Conservation (phyloP, 1,140 invertebrate genomes). For the Manduca sexta region DNA sequence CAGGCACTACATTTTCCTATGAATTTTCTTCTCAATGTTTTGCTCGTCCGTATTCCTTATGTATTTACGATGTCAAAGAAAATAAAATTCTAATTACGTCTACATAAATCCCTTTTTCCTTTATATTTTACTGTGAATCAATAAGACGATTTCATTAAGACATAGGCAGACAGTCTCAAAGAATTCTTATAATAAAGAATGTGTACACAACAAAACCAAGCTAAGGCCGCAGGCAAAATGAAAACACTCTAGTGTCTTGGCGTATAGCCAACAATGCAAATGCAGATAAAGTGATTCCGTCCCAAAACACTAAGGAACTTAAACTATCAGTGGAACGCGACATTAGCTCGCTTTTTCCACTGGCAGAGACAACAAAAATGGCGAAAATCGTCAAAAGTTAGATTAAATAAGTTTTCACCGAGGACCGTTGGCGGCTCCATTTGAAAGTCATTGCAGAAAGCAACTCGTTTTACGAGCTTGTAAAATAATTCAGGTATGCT, state of each 20-base stretch:
- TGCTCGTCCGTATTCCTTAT: too few relatives aligned
- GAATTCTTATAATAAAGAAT: not conserved
- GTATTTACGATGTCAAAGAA: too few relatives aligned
- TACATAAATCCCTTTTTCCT: too few relatives aligned
- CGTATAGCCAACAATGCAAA: constrained; percentile 15
- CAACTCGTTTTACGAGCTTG: too few relatives aligned
- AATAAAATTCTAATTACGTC: too few relatives aligned
- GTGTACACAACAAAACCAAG: not conserved
- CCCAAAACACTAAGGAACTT: constrained; percentile 25
- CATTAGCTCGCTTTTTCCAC: constrained; percentile 14
- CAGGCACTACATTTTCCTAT: too few relatives aligned
- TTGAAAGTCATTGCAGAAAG: constrained; percentile 32
- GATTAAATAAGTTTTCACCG: constrained; percentile 47
- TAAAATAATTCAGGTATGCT: too few relatives aligned
- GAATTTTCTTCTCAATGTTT: too few relatives aligned
- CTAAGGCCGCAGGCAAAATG: constrained; percentile 9
- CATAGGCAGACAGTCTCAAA: not conserved
- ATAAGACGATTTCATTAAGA: not conserved
- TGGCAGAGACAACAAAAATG: constrained; percentile 15
- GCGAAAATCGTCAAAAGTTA: constrained; percentile 40
- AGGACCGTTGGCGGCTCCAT: constrained; percentile 29
- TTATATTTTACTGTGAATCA: not conserved
- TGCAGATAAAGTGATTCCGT: constrained; percentile 28
- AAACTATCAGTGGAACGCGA: constrained; percentile 20
- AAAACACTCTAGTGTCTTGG: constrained; percentile 15